Evolutionary conservation across 2,113 vertebrate genomes (phyloP).

Genomic region (Pyrgilauda ruficollis): DNA sequence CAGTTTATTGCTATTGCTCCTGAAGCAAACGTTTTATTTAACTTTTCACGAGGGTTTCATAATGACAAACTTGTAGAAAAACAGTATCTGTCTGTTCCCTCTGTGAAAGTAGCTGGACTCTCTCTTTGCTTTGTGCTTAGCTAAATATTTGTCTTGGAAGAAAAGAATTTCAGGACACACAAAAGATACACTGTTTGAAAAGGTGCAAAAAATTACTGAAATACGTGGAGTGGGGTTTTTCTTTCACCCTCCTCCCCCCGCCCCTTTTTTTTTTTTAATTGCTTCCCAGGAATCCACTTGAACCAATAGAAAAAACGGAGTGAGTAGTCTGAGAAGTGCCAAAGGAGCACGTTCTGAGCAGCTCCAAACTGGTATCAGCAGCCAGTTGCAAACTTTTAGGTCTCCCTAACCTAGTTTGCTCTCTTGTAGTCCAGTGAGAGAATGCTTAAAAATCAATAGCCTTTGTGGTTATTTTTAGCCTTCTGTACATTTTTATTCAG

Average conservation of each 20-base stretch:
- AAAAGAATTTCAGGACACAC: conserved; percentile 54
- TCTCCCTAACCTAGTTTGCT: not conserved
- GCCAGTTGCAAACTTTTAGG: not conserved
- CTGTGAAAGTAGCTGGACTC: conserved; percentile 1
- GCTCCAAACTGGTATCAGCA: not conserved
- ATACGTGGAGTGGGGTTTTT: not conserved
- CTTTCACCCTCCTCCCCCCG: not conserved
- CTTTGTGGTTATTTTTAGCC: not conserved
- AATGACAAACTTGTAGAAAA: conserved; percentile 52
- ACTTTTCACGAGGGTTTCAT: conserved; percentile 24
- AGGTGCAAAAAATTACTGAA: conserved; percentile 58
- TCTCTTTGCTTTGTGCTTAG: conserved; percentile 62
- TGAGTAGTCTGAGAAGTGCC: not conserved
- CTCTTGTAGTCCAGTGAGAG: not conserved
- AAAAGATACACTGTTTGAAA: conserved; percentile 60
- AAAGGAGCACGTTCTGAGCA: not conserved
- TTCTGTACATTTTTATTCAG: not conserved
- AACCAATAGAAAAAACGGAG: not conserved
- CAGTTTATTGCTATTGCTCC: conserved; percentile 19
- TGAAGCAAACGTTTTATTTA: conserved; percentile 30
- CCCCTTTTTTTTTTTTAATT: not conserved
- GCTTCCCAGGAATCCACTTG: conserved; percentile 1
- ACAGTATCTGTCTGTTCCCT: conserved; percentile 15
- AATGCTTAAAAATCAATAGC: not conserved
- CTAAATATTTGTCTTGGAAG: conserved; percentile 73